phyloP scores from a whole-genome alignment of 2,113 vertebrate genomes.

The Haemorhous mexicanus region DNA sequence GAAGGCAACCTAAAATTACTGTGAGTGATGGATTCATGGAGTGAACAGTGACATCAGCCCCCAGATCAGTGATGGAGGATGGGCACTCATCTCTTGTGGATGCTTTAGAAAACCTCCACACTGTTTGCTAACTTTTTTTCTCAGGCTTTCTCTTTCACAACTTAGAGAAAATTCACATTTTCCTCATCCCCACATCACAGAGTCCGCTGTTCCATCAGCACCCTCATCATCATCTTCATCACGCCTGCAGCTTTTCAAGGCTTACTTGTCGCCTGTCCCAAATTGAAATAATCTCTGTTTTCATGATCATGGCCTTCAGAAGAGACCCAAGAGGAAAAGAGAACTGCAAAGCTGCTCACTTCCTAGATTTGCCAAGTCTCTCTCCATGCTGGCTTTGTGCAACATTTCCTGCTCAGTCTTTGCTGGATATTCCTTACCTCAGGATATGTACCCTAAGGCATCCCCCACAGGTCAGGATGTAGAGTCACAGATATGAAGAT shows the following conservation, averaged over 20 bases:
- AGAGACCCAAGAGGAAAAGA: not conserved
- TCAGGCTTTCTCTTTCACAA: not conserved
- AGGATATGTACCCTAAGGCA: slow-evolving; percentile 35
- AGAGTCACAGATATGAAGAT: not conserved
- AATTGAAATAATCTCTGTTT: not conserved
- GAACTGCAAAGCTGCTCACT: not conserved
- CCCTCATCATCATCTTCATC: not conserved
- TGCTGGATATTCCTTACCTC: not conserved
- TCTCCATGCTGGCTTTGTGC: not conserved
- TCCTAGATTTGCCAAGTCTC: not conserved
- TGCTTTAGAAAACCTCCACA: not conserved
- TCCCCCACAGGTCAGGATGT: not conserved
- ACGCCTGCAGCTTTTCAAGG: not conserved
- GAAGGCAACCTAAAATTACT: not conserved
- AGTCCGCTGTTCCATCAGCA: not conserved
- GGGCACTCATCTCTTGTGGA: not conserved
- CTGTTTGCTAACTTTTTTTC: not conserved
- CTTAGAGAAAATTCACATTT: not conserved
- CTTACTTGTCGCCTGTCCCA: not conserved
- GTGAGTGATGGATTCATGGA: not conserved
- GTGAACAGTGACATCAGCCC: not conserved
- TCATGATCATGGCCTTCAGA: not conserved
- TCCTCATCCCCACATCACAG: accelerated
- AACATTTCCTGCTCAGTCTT: not conserved
- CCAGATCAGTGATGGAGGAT: not conserved